Percentiles rank a stretch among this genome's conserved stretches.
Conservation (phyloP, 2,113 vertebrate genomes). For the Stigmatopora nigra region DNA sequence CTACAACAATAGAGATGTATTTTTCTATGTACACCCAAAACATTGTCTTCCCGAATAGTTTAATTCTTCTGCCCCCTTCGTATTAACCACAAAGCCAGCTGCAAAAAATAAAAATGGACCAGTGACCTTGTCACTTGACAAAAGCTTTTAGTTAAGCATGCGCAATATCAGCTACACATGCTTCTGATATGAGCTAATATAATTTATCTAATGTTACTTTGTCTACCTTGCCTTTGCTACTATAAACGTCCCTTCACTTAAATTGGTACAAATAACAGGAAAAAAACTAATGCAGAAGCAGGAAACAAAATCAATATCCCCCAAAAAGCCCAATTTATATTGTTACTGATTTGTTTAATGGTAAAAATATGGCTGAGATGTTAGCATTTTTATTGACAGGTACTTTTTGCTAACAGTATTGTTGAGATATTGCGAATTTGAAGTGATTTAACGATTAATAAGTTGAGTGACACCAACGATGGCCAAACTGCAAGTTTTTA, state of each 20-base stretch:
- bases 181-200: constrained; percentile 50
- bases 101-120: constrained; percentile 50
- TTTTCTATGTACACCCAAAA: constrained; percentile 39
- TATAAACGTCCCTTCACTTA: constrained; percentile 3
- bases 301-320: no score
- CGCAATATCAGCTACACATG: constrained; percentile 51
- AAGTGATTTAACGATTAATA: not conserved
- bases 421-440: not conserved
- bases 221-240: constrained; percentile 13
- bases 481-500: not conserved
- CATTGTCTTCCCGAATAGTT: constrained; percentile 21
- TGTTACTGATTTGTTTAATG: not conserved
- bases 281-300: constrained; percentile 8
- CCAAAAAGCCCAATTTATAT: not conserved
- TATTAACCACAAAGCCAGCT: constrained; percentile 35
- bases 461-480: not conserved
- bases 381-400: not conserved
- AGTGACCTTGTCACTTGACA: constrained; percentile 50
- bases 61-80: constrained; percentile 30
- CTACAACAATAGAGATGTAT: constrained; percentile 34
- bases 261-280: constrained; percentile 2
- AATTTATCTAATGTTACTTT: constrained; percentile 52
- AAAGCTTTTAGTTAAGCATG: constrained; percentile 30
- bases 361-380: not conserved
- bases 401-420: not conserved